These are phyloP conservation scores for Scomber colias DNA, from an alignment of 2,113 vertebrate species.

Conservation along the genomic window DNA sequence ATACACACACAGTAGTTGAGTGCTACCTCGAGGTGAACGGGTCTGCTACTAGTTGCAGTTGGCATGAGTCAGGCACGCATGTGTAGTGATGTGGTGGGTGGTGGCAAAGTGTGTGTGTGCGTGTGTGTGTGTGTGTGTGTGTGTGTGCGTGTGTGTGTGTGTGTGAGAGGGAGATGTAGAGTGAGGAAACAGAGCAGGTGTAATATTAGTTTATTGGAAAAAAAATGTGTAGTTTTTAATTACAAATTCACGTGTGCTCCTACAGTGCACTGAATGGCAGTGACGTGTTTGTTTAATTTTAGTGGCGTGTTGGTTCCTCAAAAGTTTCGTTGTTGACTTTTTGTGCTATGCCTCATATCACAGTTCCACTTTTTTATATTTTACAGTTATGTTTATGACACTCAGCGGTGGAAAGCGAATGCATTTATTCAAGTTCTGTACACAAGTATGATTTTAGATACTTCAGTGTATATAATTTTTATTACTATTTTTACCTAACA, in stretches of 20 bases:
- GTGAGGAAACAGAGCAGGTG: slow-evolving; percentile 67
- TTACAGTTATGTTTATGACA: slow-evolving; percentile 16
- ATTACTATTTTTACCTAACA: background rate
- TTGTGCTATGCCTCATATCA: slow-evolving; percentile 1
- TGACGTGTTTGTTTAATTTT: slow-evolving; percentile 42
- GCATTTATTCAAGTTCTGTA: background rate
- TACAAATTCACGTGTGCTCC: slow-evolving; percentile 27
- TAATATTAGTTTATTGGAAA: slow-evolving; percentile 43
- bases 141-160: slow-evolving; percentile 19
- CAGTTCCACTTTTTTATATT: slow-evolving; percentile 33
- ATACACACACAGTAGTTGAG: slow-evolving; percentile 48
- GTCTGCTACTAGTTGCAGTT: slow-evolving; percentile 80
- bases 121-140: too few relatives aligned
- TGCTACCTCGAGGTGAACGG: slow-evolving; percentile 67
- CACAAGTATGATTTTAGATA: background rate
- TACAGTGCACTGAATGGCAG: slow-evolving; percentile 23
- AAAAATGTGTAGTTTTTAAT: slow-evolving; percentile 21
- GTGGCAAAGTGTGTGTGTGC: slow-evolving; percentile 58
- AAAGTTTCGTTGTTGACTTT: slow-evolving; percentile 63
- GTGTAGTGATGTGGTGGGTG: slow-evolving; percentile 76
- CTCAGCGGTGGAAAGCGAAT: background rate
- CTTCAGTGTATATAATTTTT: background rate
- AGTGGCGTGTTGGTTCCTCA: slow-evolving; percentile 35
- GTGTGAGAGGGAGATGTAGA: slow-evolving; percentile 7
- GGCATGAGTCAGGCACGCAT: slow-evolving; percentile 74